Percentiles rank a stretch among this genome's conserved stretches.
phyloP scores from a whole-genome alignment of 2,888 invertebrate genomes.

The Cinara cedri region DNA sequence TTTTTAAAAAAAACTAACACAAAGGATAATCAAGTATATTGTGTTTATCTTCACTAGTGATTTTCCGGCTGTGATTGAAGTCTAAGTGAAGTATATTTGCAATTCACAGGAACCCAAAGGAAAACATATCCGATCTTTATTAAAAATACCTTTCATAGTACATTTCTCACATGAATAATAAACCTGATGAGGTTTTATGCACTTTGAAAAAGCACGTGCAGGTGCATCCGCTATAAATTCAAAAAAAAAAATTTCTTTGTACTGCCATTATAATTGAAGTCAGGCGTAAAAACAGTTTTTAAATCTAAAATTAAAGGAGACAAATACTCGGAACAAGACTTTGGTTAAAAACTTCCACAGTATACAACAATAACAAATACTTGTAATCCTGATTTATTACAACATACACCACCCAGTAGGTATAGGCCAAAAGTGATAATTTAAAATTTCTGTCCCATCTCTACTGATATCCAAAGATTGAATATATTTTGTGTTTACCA shows the following conservation, averaged over 20 bases:
- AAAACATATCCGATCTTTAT: conserved; percentile 17
- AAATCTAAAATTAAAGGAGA: conserved; percentile 8
- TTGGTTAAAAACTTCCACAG: conserved; percentile 7
- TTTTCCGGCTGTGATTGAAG: conserved; percentile 11
- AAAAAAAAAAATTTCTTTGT: conserved; percentile 16
- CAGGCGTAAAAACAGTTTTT: not conserved
- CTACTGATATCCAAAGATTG: not conserved
- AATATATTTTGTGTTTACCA: conserved; percentile 4
- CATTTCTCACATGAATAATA: conserved; percentile 17
- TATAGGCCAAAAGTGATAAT: not conserved
- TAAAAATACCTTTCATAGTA: not conserved
- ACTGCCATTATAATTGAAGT: not conserved
- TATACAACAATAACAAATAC: conserved; percentile 11
- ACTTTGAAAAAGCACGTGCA: conserved; percentile 13
- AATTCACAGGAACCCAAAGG: not conserved
- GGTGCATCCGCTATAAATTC: conserved; percentile 6
- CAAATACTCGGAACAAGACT: conserved; percentile 10
- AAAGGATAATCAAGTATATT: not conserved
- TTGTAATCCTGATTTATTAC: not conserved
- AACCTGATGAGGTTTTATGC: conserved; percentile 1
- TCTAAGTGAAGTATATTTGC: conserved; percentile 1
- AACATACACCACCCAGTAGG: not conserved
- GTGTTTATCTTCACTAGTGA: conserved; percentile 9
- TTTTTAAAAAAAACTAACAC: not conserved
- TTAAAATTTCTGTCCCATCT: conserved; percentile 11